Base-by-base conservation (phyloP, 2,113 vertebrate genomes). In the Halcyon senegalensis region DNA sequence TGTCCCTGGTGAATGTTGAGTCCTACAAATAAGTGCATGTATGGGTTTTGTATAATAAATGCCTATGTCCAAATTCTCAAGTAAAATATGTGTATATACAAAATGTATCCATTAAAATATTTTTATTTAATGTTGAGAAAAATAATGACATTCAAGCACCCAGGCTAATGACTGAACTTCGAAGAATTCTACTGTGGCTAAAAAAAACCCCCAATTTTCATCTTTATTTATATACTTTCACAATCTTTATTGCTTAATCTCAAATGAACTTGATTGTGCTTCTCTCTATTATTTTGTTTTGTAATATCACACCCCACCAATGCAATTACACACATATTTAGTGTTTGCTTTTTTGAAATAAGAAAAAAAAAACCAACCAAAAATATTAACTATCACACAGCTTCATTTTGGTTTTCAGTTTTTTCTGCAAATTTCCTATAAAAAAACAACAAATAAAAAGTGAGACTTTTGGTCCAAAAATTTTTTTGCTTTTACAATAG, bases 131-230 rank as follows among this genome's bases (percentile, higher is more conserved):
- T 43, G 3, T 18, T 55, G 39, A 48, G 50, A 69, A 82, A 79
- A 53, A n/a, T 33, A 43, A 6, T 6, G 50, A 23, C 24, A 9
- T 59, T 68, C 53, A 77, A 78, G 17, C 15, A 31, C 3, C 14
- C 21, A 60, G 18, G 20, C 9, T 72, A 39, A 50, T 7, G 10
- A 77, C 11, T 33, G 16, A 56, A 56, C 3, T 44, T 19, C 43
- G 41, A 59, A 77, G 28, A 82, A 81, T 79, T 56, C 39, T 82
- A 37, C 43, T 59, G 25, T 46, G n/a, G 17, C 24, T 41, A 37
- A 19, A n/a, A 67, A 51, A 63, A 16, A 1, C 0, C 3, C 4
- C 5, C 2, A 59, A 6, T 19, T 46, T 53, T 30, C 11, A 11
- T 41, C 30, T 41, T 83, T 89, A 10, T 68, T 68, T 66, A 31